A percentile compares a stretch with the other conserved stretches of the same genome.
These are phyloP conservation scores for Grus americana DNA, from an alignment of 2,113 vertebrate genomes.

Conservation along the genomic window DNA sequence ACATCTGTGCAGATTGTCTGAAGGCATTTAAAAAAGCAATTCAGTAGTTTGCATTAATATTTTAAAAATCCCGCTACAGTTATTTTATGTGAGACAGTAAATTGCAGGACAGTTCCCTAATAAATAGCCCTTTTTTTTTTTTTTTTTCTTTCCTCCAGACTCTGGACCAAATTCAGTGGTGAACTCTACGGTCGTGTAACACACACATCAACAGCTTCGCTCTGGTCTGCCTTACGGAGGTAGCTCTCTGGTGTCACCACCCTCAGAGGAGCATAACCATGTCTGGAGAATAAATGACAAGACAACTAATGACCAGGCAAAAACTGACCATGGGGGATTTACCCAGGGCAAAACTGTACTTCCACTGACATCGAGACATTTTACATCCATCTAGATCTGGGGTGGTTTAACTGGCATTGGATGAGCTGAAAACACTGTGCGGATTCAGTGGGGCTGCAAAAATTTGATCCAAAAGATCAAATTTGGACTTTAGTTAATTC, in stretches of 20 bases:
- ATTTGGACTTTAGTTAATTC: background rate
- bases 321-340: background rate
- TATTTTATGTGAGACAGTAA: background rate
- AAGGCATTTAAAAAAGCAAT: background rate
- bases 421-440: background rate
- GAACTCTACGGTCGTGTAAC: background rate
- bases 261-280: background rate
- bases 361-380: background rate
- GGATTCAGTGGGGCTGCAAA: background rate
- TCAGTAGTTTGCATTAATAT: background rate
- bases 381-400: background rate
- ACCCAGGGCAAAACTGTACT: background rate
- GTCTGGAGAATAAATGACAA: background rate
- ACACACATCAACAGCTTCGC: background rate
- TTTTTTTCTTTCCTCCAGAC: background rate
- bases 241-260: background rate
- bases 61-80: background rate
- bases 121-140: background rate
- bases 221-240: background rate
- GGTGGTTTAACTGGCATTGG: background rate
- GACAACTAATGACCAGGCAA: background rate
- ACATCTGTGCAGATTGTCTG: background rate
- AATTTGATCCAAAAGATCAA: background rate
- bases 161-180: background rate
- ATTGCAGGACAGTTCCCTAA: background rate